Percentiles rank a stretch among this genome's conserved stretches.
Conservation (phyloP, 2,888 invertebrate species). For the Xylota sylvarum region DNA sequence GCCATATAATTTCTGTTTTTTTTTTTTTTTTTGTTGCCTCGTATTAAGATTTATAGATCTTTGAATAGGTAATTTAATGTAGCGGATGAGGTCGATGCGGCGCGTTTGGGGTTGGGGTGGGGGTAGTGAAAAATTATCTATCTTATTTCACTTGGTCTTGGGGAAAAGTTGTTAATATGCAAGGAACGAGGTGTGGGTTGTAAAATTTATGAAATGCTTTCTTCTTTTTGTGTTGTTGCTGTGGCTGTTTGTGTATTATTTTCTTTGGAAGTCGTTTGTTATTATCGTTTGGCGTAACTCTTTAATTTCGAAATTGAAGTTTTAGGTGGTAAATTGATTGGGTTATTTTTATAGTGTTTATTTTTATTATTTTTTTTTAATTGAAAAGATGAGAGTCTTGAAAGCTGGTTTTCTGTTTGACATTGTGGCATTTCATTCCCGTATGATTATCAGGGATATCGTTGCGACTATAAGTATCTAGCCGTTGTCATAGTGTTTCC, state of each 20-base stretch:
- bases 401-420: too few relatives aligned
- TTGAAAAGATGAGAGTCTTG: too few relatives aligned
- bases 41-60: slow-evolving; percentile 64
- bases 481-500: too few relatives aligned
- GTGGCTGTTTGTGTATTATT: slow-evolving; percentile 6
- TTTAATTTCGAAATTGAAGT: background rate
- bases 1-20: background rate
- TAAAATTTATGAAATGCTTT: slow-evolving; percentile 54
- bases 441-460: too few relatives aligned
- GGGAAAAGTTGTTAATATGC: slow-evolving; percentile 31
- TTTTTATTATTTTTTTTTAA: too few relatives aligned
- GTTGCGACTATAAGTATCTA: too few relatives aligned
- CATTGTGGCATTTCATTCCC: too few relatives aligned
- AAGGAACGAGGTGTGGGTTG: slow-evolving; percentile 19
- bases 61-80: slow-evolving; percentile 56
- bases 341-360: too few relatives aligned
- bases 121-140: slow-evolving; percentile 34
- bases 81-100: slow-evolving; percentile 5
- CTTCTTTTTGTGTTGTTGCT: slow-evolving; percentile 12
- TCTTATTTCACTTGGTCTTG: slow-evolving; percentile 24
- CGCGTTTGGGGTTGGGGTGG: background rate
- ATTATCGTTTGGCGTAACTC: background rate
- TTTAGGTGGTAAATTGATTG: background rate
- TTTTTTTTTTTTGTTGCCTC: slow-evolving; percentile 13
- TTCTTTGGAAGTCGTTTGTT: slow-evolving; percentile 13